Base-by-base conservation (phyloP, 92 coral and sea anemone genomes). In the Chrysogorgia sp. region DNA sequence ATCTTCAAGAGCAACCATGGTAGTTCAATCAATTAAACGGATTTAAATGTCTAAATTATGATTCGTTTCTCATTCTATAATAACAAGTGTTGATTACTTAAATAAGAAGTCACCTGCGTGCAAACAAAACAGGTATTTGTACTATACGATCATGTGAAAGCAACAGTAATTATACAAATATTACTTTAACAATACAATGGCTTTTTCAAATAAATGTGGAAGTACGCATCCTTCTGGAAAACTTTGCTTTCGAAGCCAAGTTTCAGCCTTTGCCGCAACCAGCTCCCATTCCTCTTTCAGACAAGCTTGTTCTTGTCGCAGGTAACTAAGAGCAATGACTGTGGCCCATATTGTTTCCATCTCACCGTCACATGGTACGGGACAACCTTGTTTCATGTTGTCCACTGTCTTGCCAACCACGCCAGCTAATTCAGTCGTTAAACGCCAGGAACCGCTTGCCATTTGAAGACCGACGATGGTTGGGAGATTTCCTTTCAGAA, bases 371-470 rank as follows among this genome's bases (percentile, higher is more conserved):
- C 71, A 76, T 22, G 60, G 74, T 56, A 81, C 47, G 28, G 96
- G 97, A 60, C 96, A 92, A 35, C 77, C 74, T 10, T 57, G 29
- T 62, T 61, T 67, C 40, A 90, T 61, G 69, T 76, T 58, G 40
- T 49, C 58, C 35, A 28, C 40, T 32, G 83, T 79, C 24, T 67
- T 66, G 17, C 79, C 87, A 41, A 90, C 81, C 35, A 90, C 67
- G 9, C 31, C 52, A 19, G 92, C 89, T 55, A 93, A 75, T 35
- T 82, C 76, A 14, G 71, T 76, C 8, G 90, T 86, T 40, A 84
- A 77, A 19, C 85, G 82, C 97, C 97, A 93, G 0, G 91, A 86
- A 24, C 96, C 97, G 40, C 90, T 84, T 12, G 97, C 96, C 49
- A 84, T 71, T 77, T 93, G 97, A 48, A 93, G 80, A 7, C 89